Base-by-base conservation (phyloP, 2,888 invertebrate species). In the Pollenia amentaria region DNA sequence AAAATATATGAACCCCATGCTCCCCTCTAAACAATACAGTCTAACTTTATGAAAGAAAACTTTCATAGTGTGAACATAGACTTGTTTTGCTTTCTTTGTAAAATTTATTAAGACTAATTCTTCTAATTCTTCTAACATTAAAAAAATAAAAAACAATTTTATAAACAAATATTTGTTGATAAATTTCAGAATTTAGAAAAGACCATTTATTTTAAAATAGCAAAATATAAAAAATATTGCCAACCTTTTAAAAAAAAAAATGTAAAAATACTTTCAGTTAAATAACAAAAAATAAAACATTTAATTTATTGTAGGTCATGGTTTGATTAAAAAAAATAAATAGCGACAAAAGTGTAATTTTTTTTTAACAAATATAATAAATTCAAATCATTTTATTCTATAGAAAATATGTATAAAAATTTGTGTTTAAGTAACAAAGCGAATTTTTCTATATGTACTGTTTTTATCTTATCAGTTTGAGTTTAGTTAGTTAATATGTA, bases 271-370 rank as follows among this genome's bases (percentile, higher is more conserved):
- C 12, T 57, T 57, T 48, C 29, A 48, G 14, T 69, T 14, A 18
- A 46, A 55, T 62, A 16, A 29, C 16, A 44, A 16, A 64, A 51
- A 60, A 64, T 51, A 55, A 21, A 51, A 8, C 0, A 65, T 73
- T 65, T 55, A 40, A 67, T 75, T 75, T 70, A 73, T 85, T 80
- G 76, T 85, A 85, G 85, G 85, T 85, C 85, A 85, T 85, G 85
- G 85, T 81, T 80, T 55, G 57, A 55, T 46, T 70, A 70, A 75
- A 65, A 2, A 12, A 46, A 57, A 44, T 38, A 42, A 57, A 48
- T 2, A 9, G 12, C 8, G 53, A 6, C 12, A 44, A 64, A 42
- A 38, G 16, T 29, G 29, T 29, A 29, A 29, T 29, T 29, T 51
- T 53, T 53, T 53, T 53, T 10, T 10, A 57, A 46, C 46, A 44